phyloP scores from a whole-genome alignment of 1,140 invertebrate species.

The Capitella teleta region DNA sequence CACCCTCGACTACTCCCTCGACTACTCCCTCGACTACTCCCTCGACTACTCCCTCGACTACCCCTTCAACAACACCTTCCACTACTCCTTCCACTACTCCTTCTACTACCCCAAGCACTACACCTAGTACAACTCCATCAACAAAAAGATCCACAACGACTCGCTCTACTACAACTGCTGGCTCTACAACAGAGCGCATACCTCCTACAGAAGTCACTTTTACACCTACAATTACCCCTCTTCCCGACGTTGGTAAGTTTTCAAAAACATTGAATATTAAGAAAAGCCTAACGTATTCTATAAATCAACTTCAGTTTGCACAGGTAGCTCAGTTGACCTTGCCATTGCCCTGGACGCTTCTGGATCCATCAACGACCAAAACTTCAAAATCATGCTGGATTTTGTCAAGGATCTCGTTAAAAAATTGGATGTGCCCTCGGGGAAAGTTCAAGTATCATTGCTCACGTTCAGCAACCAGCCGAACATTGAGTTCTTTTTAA shows the following conservation, averaged over 20 bases:
- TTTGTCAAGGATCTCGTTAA: conserved; percentile 4
- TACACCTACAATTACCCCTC: too few species aligned
- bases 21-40: not conserved
- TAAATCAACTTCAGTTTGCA: too few species aligned
- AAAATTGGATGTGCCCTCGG: not conserved
- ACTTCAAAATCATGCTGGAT: not conserved
- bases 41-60: not conserved
- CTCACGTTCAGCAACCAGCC: conserved; percentile 23
- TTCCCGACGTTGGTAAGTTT: too few species aligned
- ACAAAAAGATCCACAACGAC: too few species aligned
- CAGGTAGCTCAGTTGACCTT: too few species aligned
- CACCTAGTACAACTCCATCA: too few species aligned
- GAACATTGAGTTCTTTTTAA: conserved; percentile 27
- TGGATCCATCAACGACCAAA: not conserved
- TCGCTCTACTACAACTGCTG: too few species aligned
- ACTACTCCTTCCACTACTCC: not conserved
- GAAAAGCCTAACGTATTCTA: too few species aligned
- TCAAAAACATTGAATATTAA: too few species aligned
- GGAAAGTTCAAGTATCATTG: conserved; percentile 17
- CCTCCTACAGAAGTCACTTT: too few species aligned
- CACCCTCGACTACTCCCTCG: not conserved
- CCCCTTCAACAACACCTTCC: not conserved
- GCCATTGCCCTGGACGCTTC: conserved; percentile 4
- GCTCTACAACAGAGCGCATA: too few species aligned
- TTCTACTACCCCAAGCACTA: too few species aligned